These are phyloP conservation scores for Cephalopholis sonnerati DNA, from an alignment of 2,113 vertebrate genomes.

Conservation along the genomic window DNA sequence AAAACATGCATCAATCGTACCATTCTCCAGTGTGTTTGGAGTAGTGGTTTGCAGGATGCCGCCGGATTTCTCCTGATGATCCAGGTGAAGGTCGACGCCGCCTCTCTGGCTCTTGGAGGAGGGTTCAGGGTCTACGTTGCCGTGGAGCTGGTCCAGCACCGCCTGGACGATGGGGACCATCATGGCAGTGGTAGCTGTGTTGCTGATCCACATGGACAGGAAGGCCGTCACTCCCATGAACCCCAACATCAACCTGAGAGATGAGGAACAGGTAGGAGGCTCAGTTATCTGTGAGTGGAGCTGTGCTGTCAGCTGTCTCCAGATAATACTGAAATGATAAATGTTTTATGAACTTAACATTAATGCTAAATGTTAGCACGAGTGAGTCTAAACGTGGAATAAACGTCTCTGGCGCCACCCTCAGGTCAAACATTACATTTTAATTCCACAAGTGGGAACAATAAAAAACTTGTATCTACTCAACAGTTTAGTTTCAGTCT, in stretches of 20 bases:
- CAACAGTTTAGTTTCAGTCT: too few relatives aligned
- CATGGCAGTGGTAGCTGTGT: conserved; percentile 97
- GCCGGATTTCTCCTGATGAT: conserved; percentile 34
- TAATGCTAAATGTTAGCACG: too few relatives aligned
- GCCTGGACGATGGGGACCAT: conserved; percentile 97
- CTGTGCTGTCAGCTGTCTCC: too few relatives aligned
- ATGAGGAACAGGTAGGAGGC: not conserved
- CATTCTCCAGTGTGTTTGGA: conserved; percentile 14
- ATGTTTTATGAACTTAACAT: too few relatives aligned
- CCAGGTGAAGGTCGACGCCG: not conserved
- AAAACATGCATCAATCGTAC: not conserved
- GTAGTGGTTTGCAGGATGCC: not conserved
- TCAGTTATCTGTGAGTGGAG: too few relatives aligned
- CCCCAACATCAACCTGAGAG: conserved; percentile 93
- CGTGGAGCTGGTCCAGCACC: conserved; percentile 89
- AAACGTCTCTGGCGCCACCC: too few relatives aligned
- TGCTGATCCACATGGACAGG: conserved; percentile 99
- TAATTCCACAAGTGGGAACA: too few relatives aligned
- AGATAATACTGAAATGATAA: too few relatives aligned
- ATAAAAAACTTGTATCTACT: too few relatives aligned
- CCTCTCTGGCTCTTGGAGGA: conserved; percentile 6
- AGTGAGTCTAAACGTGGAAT: too few relatives aligned
- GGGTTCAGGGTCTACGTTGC: not conserved
- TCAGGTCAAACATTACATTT: too few relatives aligned
- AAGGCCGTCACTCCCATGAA: conserved; percentile 96